Evolutionary conservation across 2,113 vertebrate species (phyloP), one percentile per base, ranked within the genome.

Genomic region (Lasiurus borealis): DNA sequence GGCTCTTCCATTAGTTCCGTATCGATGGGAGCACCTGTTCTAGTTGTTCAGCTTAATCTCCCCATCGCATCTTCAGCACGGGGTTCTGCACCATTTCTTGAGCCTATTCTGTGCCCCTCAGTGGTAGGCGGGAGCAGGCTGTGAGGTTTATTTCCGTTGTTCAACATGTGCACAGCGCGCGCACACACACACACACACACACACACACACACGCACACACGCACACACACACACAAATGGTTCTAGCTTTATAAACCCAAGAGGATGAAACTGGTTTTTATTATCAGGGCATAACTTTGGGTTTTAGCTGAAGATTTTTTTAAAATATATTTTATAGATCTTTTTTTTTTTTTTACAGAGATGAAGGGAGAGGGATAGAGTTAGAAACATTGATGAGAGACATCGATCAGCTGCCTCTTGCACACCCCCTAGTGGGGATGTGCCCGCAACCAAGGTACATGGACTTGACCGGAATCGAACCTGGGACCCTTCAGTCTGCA

Each of bases 1-100:
- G 14, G 40, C 13, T 89, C 36, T 93, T 76, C 59, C 15, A 57
- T 75, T 88, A 82, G 19, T 85, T 90, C 34, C 92, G 59, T 66
- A 31, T 88, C 68, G 19, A 10, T 85, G 62, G 66, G 46, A 91
- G n/a, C 46, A 85, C 64, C 36, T 89, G 40, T 44, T 90, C 36
- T 81, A 54, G 4, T 62, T 50, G 27, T 46, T 81, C 16, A 62
- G 3, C 52, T 88, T 81, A 10, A 36, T 87, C 64, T 59, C 85
- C n/a, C 12, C 34, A 46, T 75, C 44, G 68, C n/a, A 8, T 54
- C 66, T 46, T 18, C 84, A 54, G 46, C 4, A 9, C 5, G 3
- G 13, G 1, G 13, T 90, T 94, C 57, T 84, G 8, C 8, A 72
- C 34, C 29, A 77, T 76, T 89, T 75, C 5, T 87, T 86, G 29